These are phyloP conservation scores for Acanthosepion lycidas DNA, from an alignment of 2,888 invertebrate species.

Conservation along the genomic window DNA sequence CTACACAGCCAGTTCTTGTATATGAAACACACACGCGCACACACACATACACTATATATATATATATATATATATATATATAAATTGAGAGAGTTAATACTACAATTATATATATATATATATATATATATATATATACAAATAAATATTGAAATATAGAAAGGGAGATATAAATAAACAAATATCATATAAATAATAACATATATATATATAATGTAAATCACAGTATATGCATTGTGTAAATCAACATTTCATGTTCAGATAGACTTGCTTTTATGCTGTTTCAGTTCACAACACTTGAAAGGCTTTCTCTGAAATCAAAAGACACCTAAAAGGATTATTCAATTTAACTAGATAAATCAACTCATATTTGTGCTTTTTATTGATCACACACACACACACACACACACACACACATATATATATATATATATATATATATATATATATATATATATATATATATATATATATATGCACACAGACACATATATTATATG, in stretches of 20 bases:
- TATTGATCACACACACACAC: neutral
- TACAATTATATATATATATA: neutral
- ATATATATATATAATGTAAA: too few relatives aligned
- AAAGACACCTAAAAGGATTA: neutral
- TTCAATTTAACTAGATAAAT: neutral
- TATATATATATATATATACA: neutral
- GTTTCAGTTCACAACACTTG: slow-evolving; percentile 2
- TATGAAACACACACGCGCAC: too few relatives aligned
- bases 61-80: neutral
- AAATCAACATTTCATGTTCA: neutral
- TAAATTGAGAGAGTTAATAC: too few relatives aligned
- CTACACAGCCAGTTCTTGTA: too few relatives aligned
- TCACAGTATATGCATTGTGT: neutral
- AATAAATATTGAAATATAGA: neutral
- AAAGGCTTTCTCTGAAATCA: neutral
- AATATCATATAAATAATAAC: too few relatives aligned
- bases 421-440: neutral
- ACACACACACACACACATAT: neutral
- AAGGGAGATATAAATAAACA: too few relatives aligned
- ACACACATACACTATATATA: neutral
- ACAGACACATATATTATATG: too few relatives aligned
- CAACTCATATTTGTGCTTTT: neutral
- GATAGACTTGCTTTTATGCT: neutral
- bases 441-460: neutral
- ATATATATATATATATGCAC: neutral